Conservation (phyloP, 2,113 vertebrate species). For the Sminthopsis crassicaudata region DNA sequence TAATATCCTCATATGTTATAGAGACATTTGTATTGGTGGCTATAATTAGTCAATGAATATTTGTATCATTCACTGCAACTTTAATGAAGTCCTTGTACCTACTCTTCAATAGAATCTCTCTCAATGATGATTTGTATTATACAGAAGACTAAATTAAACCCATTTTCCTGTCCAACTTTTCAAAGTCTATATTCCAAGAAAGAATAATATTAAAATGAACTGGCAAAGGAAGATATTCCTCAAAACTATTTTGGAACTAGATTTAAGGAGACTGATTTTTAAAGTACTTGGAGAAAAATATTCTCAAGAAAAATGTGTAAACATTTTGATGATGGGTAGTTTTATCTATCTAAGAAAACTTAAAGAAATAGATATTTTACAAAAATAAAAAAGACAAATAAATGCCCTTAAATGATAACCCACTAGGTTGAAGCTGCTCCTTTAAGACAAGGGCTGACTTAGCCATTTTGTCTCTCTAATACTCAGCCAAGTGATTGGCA, state of each 20-base stretch:
- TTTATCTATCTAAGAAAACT: background rate
- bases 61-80: background rate
- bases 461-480: background rate
- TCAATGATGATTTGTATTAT: slow-evolving; percentile 15
- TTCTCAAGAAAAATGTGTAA: background rate
- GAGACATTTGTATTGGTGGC: background rate
- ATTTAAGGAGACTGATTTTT: background rate
- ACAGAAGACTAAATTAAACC: slow-evolving; percentile 51
- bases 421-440: background rate
- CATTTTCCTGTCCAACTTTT: slow-evolving; percentile 5
- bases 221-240: slow-evolving; percentile 28
- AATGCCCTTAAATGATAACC: background rate
- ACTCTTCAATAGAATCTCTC: background rate
- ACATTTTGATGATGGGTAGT: background rate
- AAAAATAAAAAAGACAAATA: background rate
- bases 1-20: background rate
- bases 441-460: background rate
- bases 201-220: slow-evolving; percentile 1
- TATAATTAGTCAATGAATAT: slow-evolving; percentile 10
- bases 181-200: background rate
- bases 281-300: slow-evolving; percentile 3
- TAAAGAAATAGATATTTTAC: background rate
- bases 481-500: background rate
- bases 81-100: background rate
- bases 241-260: slow-evolving; percentile 25